Evolutionary conservation across 1,140 invertebrate species (phyloP).

Genomic region (Magallana ariakensis): DNA sequence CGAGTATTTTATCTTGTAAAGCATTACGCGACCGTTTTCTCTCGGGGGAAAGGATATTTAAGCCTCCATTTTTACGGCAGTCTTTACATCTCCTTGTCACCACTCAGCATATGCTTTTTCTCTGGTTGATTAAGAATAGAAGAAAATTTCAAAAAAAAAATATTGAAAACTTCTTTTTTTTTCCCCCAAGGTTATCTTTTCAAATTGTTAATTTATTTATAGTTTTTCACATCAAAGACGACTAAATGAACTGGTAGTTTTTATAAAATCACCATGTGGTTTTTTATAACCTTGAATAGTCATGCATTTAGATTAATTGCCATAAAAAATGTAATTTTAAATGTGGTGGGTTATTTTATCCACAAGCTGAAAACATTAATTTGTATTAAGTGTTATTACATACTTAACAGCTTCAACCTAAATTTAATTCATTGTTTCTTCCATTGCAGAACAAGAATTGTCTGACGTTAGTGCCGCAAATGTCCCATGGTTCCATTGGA

Average conservation of each 20-base stretch:
- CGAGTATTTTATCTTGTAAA: constrained; percentile 21
- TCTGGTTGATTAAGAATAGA: not conserved
- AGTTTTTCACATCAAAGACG: not conserved
- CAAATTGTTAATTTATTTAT: not conserved
- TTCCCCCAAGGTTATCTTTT: not conserved
- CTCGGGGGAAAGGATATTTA: not conserved
- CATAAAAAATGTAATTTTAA: not conserved
- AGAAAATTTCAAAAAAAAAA: not conserved
- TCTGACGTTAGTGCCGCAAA: not conserved
- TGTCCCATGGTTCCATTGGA: constrained; percentile 6
- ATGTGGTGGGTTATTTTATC: not conserved
- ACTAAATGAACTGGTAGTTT: not conserved
- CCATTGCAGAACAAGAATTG: constrained; percentile 20
- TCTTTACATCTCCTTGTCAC: not conserved
- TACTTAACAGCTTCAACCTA: not conserved
- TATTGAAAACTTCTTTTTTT: not conserved
- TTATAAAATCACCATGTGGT: not conserved
- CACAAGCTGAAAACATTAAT: constrained; percentile 8
- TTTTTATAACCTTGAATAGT: not conserved
- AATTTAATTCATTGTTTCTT: constrained; percentile 15
- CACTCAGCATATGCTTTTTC: constrained; percentile 8
- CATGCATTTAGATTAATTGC: not conserved
- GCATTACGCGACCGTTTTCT: not conserved
- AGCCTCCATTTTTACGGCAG: not conserved
- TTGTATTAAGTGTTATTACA: constrained; percentile 17